Base-by-base conservation (phyloP, 2,113 vertebrate genomes). In the Corythornis vintsioides region DNA sequence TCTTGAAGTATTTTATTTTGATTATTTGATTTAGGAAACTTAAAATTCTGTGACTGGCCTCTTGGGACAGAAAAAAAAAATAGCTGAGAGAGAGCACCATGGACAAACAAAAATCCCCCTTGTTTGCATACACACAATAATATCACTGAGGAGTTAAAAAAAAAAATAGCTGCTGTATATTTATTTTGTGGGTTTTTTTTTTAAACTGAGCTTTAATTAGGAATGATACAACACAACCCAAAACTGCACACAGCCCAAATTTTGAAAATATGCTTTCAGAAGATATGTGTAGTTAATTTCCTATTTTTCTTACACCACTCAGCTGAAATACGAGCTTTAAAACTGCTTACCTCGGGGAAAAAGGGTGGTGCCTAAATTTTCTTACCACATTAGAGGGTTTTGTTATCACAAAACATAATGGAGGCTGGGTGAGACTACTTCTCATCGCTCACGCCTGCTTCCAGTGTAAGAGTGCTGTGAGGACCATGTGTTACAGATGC, bases 281-380 rank as follows among this genome's bases (percentile, higher is more conserved):
- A 81, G 29, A 33, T 12, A 57, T 1, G 3, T 0, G 0, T 38
- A 45, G 43, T 71, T 74, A 18, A 57, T 93, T 95, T 95, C 90
- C 80, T 93, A 78, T 90, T 90, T 94, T 93, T 92, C 55, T 94
- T 53, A 74, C 43, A 56, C 10, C 0, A 0, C 88, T 59, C 0
- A 2, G 11, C 43, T 83, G 76, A 93, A 83, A 80, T 29, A 16
- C 0, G 0, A 47, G 20, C 31, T 83, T 66, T 86, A 86, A 92
- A 86, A 92, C 47, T 88, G 65, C 71, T 76, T 83, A 56, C 43
- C n/a, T 90, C 17, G 13, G 81, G 21, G 21, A 72, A 88, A 88
- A 81, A 86, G 88, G 90, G 66, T 55, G 77, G 88, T 84, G 65
- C 65, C 86, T 78, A 70, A 64, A 65, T 82, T 95, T 71, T 71